Base-by-base conservation (phyloP, 2,113 vertebrate genomes). In the Alligator sinensis region DNA sequence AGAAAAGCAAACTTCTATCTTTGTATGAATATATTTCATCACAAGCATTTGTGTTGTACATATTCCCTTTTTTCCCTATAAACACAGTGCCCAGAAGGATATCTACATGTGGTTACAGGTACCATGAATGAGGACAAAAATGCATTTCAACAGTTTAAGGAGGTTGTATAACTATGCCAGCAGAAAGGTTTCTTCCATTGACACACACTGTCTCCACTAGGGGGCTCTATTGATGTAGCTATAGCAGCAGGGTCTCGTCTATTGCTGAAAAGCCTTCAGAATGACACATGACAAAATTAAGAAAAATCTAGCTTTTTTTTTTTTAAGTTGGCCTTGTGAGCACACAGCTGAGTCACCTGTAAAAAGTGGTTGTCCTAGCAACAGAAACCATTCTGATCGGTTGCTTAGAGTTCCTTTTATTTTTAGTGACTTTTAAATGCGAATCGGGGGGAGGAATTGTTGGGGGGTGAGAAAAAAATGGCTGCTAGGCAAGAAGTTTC, bases 241-340 rank as follows among this genome's bases (percentile, higher is more conserved):
- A 28, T 0, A 89, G 83, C 74, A 77, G 82, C 1, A 7, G 63
- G 86, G 54, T n/a, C 18, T 88, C 72, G 3, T 22, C 55, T 57
- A 68, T 34, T 55, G 11, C 47, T 47, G 22, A 84, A 24, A 77
- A 91, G 15, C 6, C 54, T 47, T 66, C 57, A 0, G 57, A 54
- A 22, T 6, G 27, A 0, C 0, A 61, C 9, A 64, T 11, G 27
- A 47, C 25, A 0, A 0, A 0, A 3, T 5, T 5, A 0, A 0
- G 2, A 70, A 72, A 6, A 0, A 0, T 14, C 25, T 22, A 5
- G 38, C 55, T 7, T 5, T 2, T 47, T 63, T 77, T 38, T 84
- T 60, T 22, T 22, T 61, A 19, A 80, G 7, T 61, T 0, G 0
- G 61, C 1, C 0, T 62, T 25, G 22, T 21, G 1, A 12, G 61